phyloP scores from a whole-genome alignment of 2,888 invertebrate genomes.

The Opisthograptis luteolata region DNA sequence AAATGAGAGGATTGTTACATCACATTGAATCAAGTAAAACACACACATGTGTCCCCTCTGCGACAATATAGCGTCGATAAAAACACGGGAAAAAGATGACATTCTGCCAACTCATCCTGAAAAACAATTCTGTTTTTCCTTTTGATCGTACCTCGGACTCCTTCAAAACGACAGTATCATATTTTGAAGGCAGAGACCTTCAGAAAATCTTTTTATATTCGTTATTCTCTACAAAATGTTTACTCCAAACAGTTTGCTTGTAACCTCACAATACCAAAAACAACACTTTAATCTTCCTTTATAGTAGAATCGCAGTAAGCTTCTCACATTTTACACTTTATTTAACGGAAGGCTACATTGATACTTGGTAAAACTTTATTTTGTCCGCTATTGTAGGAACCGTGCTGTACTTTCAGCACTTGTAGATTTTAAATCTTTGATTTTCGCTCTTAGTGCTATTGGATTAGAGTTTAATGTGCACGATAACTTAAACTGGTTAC shows the following conservation, averaged over 20 bases:
- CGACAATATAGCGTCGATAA: conserved; percentile 21
- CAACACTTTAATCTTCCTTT: background rate
- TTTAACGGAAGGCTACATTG: background rate
- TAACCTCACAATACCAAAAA: background rate
- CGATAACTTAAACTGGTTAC: background rate
- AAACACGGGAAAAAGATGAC: conserved; percentile 22
- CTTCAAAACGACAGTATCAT: background rate
- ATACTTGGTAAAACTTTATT: background rate
- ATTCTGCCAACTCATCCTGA: conserved; percentile 18
- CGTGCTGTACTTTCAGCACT: background rate
- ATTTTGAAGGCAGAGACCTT: no score
- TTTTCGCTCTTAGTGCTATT: background rate
- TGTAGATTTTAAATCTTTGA: background rate
- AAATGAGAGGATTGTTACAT: conserved; percentile 8
- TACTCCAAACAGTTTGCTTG: background rate
- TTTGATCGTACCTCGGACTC: conserved; percentile 16
- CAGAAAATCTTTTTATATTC: background rate
- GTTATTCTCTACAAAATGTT: background rate
- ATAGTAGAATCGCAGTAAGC: background rate
- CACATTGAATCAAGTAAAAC: conserved; percentile 19
- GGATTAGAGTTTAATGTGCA: background rate
- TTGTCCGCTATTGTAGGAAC: background rate
- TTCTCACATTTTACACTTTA: background rate
- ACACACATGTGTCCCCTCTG: conserved; percentile 15
- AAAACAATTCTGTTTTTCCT: conserved; percentile 18